phyloP scores from a whole-genome alignment of 2,113 vertebrate genomes.

The Chaenocephalus aceratus region DNA sequence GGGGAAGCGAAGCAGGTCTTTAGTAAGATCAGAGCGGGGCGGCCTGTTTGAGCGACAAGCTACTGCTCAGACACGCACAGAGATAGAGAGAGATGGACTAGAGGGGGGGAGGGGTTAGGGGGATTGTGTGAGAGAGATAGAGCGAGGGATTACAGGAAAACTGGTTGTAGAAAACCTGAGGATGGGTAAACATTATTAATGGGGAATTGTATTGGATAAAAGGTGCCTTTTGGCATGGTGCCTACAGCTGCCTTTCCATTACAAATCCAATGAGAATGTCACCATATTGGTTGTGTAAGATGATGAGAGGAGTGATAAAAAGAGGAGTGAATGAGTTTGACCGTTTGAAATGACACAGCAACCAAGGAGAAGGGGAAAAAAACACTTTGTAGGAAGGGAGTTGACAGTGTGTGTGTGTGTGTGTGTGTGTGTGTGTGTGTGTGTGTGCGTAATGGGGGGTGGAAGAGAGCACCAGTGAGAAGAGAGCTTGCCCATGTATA shows the following conservation, averaged over 20 bases:
- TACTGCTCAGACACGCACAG: slow-evolving; percentile 71
- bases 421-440: slow-evolving; percentile 23
- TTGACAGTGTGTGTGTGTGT: slow-evolving; percentile 26
- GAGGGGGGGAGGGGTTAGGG: slow-evolving; percentile 21
- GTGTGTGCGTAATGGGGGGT: slow-evolving; percentile 28
- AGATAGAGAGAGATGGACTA: slow-evolving; percentile 49
- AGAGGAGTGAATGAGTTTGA: slow-evolving; percentile 19
- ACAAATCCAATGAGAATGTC: slow-evolving; percentile 25
- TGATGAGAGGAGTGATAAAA: too few relatives aligned
- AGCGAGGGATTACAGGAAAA: slow-evolving; percentile 48
- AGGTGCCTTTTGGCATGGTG: slow-evolving; percentile 12
- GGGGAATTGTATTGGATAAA: slow-evolving; percentile 30
- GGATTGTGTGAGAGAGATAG: slow-evolving; percentile 47
- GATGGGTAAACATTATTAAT: slow-evolving; percentile 25
- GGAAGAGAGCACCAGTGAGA: slow-evolving; percentile 45
- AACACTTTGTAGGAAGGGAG: slow-evolving; percentile 40
- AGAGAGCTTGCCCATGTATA: slow-evolving; percentile 86
- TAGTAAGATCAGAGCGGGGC: slow-evolving; percentile 70
- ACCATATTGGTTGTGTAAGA: not conserved
- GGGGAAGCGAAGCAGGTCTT: slow-evolving; percentile 65
- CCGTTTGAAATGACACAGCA: slow-evolving; percentile 39
- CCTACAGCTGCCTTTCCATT: slow-evolving; percentile 31
- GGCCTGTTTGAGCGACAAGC: slow-evolving; percentile 59
- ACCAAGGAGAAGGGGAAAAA: too few relatives aligned
- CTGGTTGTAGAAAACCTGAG: slow-evolving; percentile 21